Evolutionary conservation across 1,140 invertebrate species (phyloP).

Genomic region (Potamilus streckersoni): DNA sequence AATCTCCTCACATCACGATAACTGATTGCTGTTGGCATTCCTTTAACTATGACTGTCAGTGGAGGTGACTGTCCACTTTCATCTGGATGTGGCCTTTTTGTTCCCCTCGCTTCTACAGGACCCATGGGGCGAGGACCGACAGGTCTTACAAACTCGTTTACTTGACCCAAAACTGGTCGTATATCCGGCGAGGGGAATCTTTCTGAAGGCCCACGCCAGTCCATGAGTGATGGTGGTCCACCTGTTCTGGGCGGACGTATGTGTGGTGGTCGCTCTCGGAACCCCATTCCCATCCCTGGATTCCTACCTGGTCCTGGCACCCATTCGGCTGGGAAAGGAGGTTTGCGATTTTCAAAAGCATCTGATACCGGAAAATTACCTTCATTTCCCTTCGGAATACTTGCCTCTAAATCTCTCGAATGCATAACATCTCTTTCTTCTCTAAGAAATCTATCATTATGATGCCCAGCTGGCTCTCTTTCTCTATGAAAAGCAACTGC

Average conservation of each 20-base stretch:
- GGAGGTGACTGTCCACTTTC: not conserved
- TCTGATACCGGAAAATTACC: too few species aligned
- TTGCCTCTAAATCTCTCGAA: too few species aligned
- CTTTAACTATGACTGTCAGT: constrained; percentile 37
- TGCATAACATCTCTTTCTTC: too few species aligned
- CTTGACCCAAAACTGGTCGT: too few species aligned
- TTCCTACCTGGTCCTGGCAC: too few species aligned
- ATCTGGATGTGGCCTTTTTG: constrained; percentile 16
- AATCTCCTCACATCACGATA: constrained; percentile 81
- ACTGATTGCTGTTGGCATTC: constrained; percentile 48
- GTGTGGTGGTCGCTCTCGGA: not conserved
- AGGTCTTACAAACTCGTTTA: not conserved
- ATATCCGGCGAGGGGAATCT: too few species aligned
- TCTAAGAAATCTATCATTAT: too few species aligned
- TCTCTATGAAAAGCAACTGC: too few species aligned
- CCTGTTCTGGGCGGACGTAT: not conserved
- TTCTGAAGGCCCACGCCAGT: not conserved
- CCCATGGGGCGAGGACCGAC: not conserved
- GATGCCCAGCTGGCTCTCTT: too few species aligned
- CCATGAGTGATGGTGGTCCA: not conserved
- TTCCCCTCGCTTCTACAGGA: constrained; percentile 16
- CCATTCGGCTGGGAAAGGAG: too few species aligned
- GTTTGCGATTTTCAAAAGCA: too few species aligned
- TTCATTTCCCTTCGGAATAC: too few species aligned
- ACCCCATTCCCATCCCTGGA: not conserved